phyloP scores from a whole-genome alignment of 1,140 invertebrate species.

The Drosophila navojoa region DNA sequence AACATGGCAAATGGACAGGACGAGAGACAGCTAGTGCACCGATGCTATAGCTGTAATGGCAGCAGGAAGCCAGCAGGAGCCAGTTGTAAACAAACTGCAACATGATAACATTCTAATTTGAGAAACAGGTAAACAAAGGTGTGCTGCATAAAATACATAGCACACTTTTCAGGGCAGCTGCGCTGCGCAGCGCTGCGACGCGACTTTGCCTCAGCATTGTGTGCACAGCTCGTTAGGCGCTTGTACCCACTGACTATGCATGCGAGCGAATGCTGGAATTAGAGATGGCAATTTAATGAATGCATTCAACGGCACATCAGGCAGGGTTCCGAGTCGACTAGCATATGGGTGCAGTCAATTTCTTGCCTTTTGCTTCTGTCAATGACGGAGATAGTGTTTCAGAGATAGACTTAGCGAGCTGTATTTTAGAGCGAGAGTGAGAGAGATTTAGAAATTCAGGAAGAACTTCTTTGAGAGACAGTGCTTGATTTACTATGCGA shows the following conservation, averaged over 20 bases:
- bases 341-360: too few species aligned
- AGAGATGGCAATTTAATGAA: not conserved
- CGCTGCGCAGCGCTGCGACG: not conserved
- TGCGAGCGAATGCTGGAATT: not conserved
- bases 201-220: conserved; percentile 18
- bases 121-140: conserved; percentile 39
- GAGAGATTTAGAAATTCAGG: too few species aligned
- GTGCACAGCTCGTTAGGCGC: conserved; percentile 18
- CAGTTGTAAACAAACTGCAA: conserved; percentile 46
- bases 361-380: too few species aligned
- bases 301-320: too few species aligned
- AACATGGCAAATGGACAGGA: conserved; percentile 8
- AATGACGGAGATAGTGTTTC: too few species aligned
- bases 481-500: too few species aligned
- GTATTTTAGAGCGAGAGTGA: too few species aligned
- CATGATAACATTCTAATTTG: conserved; percentile 64
- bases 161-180: conserved; percentile 36
- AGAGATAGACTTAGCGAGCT: too few species aligned
- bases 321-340: too few species aligned
- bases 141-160: conserved; percentile 33
- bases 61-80: conserved; percentile 20
- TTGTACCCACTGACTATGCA: not conserved
- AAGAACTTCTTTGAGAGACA: too few species aligned
- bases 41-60: conserved; percentile 5
- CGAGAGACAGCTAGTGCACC: not conserved